Evolutionary conservation across 2,113 vertebrate genomes (phyloP).

Genomic region (Ia io): DNA sequence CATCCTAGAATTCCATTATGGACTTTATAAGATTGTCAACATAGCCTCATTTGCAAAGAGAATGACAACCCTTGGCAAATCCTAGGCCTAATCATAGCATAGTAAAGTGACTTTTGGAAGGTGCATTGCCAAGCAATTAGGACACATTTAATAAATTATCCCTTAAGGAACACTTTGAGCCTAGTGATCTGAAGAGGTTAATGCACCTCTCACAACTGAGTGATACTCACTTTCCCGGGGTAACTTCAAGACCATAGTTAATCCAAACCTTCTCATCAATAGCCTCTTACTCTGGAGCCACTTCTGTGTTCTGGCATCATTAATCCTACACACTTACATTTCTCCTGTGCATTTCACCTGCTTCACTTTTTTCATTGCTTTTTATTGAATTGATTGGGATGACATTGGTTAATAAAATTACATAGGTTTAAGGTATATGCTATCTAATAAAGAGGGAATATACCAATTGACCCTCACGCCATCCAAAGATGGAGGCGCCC

Average conservation of each 20-base stretch:
- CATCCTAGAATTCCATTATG: constrained; percentile 51
- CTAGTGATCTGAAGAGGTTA: constrained; percentile 76
- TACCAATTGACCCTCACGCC: too few species aligned
- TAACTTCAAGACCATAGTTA: constrained; percentile 61
- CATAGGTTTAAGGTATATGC: not conserved
- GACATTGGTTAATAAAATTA: not conserved
- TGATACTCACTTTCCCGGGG: constrained; percentile 60
- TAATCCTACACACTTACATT: not conserved
- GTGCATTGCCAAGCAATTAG: constrained; percentile 74
- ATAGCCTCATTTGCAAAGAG: constrained; percentile 34
- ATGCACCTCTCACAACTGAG: constrained; percentile 62
- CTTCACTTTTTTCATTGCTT: not conserved
- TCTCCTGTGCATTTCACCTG: not conserved
- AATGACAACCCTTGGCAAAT: constrained; percentile 68
- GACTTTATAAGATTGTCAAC: too few species aligned
- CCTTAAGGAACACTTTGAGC: constrained; percentile 72
- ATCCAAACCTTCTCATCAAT: constrained; percentile 51
- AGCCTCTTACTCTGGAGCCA: constrained; percentile 62
- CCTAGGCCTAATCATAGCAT: constrained; percentile 66
- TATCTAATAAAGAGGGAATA: too few species aligned
- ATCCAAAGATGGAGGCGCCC: too few species aligned
- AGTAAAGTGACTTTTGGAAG: constrained; percentile 74
- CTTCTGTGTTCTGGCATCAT: not conserved
- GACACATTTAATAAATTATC: constrained; percentile 78
- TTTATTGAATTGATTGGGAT: not conserved